Percentiles rank a stretch among this genome's conserved stretches.
Evolutionary conservation across 2,113 vertebrate species (phyloP).

Genomic region (Chionodraco myersi): DNA sequence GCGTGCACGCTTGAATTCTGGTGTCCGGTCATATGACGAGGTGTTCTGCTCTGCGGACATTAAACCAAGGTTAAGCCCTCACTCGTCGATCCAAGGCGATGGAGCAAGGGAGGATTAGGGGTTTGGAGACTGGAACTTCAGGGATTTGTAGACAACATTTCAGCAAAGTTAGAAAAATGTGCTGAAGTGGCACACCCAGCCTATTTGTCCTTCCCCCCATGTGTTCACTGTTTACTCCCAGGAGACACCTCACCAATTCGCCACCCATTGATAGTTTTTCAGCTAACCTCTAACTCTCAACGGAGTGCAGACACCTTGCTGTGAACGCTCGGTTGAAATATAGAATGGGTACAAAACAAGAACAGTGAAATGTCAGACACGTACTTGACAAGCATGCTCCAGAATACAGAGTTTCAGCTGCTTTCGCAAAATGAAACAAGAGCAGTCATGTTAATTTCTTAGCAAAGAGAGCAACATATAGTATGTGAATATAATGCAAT

Average conservation of each 20-base stretch:
- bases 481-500: neutral
- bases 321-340: neutral
- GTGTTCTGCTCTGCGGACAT: slow-evolving; percentile 73
- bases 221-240: slow-evolving; percentile 20
- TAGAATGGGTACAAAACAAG: slow-evolving; percentile 18
- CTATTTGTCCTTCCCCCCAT: slow-evolving; percentile 8
- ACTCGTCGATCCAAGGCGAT: slow-evolving; percentile 71
- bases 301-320: slow-evolving; percentile 15
- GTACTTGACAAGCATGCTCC: neutral
- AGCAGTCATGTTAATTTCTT: neutral
- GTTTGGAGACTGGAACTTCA: slow-evolving; percentile 67
- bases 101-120: slow-evolving; percentile 76
- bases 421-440: neutral
- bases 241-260: slow-evolving; percentile 9
- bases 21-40: slow-evolving; percentile 74
- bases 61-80: slow-evolving; percentile 78
- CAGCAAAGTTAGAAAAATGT: slow-evolving; percentile 60
- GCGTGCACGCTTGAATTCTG: slow-evolving; percentile 22
- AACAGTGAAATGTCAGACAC: slow-evolving; percentile 7
- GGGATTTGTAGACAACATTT: slow-evolving; percentile 60
- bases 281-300: slow-evolving; percentile 17
- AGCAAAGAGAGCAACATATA: neutral
- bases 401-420: slow-evolving; percentile 9
- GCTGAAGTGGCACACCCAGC: slow-evolving; percentile 14
- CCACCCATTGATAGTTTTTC: slow-evolving; percentile 31